These are phyloP conservation scores for Adoxophyes honmai DNA, from an alignment of 1,140 invertebrate species.

Conservation along the genomic window DNA sequence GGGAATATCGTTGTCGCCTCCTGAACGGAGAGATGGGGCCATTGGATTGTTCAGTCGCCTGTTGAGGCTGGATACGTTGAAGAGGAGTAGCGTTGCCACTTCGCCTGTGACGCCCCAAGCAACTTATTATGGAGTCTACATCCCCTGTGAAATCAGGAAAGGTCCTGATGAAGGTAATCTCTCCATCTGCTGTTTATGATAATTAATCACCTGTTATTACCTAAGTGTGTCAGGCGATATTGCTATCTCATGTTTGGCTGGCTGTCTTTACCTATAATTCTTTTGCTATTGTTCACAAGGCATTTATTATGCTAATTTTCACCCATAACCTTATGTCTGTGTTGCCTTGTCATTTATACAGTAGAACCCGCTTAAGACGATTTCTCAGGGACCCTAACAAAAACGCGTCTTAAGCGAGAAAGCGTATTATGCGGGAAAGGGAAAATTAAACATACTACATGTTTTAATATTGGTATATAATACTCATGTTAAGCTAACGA, in stretches of 20 bases:
- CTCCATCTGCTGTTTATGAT: no score
- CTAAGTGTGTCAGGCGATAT: no score
- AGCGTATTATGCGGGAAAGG: no score
- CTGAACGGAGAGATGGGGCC: constrained; percentile 60
- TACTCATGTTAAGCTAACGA: no score
- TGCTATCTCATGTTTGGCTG: background rate
- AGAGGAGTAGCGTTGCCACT: constrained; percentile 43
- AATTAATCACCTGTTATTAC: no score
- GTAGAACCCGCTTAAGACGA: background rate
- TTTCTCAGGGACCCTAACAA: no score
- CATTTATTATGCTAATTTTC: no score
- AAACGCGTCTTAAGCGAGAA: no score
- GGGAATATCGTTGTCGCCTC: constrained; percentile 55
- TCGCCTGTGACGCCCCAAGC: constrained; percentile 46
- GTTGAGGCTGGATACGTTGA: constrained; percentile 51
- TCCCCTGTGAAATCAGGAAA: constrained; percentile 73
- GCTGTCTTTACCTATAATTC: background rate
- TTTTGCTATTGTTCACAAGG: background rate
- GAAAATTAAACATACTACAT: no score
- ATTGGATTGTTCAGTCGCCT: constrained; percentile 61
- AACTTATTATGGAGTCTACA: constrained; percentile 72
- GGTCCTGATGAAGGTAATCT: constrained; percentile 69
- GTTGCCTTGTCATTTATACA: no score
- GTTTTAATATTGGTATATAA: no score
- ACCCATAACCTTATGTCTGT: no score